These are phyloP conservation scores for Brachyhypopomus occidentalis DNA, from an alignment of 2,113 vertebrate species.

Conservation along the genomic window DNA sequence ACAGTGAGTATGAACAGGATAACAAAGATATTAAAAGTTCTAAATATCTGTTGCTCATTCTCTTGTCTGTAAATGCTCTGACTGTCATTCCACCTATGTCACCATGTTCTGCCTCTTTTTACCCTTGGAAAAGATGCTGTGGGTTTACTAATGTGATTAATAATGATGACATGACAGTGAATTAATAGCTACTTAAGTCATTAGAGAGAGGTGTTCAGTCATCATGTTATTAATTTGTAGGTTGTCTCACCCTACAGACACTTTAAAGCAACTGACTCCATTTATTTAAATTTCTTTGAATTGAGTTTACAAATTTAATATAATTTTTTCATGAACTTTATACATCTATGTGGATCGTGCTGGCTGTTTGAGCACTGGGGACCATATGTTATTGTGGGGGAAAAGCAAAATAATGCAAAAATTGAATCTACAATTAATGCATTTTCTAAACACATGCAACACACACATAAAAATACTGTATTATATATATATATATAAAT, in stretches of 20 bases:
- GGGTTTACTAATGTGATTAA: conserved; percentile 50
- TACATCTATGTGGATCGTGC: neutral
- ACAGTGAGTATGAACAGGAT: neutral
- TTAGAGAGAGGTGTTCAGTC: conserved; percentile 54
- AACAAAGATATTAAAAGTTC: neutral
- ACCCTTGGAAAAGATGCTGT: conserved; percentile 55
- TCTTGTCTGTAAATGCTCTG: conserved; percentile 22
- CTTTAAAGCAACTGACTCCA: conserved; percentile 34
- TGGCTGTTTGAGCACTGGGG: neutral
- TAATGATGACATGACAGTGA: conserved; percentile 54
- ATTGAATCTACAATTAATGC: neutral
- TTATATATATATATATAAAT: neutral
- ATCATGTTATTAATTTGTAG: conserved; percentile 51
- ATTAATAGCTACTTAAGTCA: conserved; percentile 59
- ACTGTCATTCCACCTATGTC: conserved; percentile 27
- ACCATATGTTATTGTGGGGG: neutral
- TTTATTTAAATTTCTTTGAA: neutral
- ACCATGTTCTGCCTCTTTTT: conserved; percentile 46
- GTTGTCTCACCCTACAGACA: conserved; percentile 44
- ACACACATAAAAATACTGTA: too few relatives aligned
- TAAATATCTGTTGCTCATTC: conserved; percentile 26
- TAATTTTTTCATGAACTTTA: conserved; percentile 8
- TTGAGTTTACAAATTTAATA: too few relatives aligned
- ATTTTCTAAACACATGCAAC: neutral
- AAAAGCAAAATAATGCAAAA: neutral